A percentile compares a stretch with the other conserved stretches of the same genome.
phyloP scores from a whole-genome alignment of 2,888 invertebrate species.

The Linyphia triangularis region DNA sequence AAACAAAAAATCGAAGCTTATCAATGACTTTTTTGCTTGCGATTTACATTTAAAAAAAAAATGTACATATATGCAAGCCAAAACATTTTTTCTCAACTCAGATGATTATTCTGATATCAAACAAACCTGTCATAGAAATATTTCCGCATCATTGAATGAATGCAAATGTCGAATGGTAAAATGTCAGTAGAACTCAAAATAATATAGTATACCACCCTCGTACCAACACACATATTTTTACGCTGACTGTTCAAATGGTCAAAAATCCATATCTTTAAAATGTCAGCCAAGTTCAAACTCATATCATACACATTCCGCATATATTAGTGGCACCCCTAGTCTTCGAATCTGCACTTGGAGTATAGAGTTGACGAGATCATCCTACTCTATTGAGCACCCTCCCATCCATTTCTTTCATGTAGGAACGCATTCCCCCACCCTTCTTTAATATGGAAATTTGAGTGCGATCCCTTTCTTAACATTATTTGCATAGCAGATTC shows the following conservation, averaged over 20 bases:
- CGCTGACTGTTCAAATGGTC: not conserved
- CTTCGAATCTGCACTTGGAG: not conserved
- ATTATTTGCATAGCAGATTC: constrained; percentile 57
- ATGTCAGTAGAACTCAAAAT: too few relatives aligned
- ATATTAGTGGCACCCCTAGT: not conserved
- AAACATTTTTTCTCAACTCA: too few relatives aligned
- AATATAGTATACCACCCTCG: too few relatives aligned
- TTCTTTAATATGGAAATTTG: constrained; percentile 63
- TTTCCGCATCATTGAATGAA: too few relatives aligned
- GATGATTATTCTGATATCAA: too few relatives aligned
- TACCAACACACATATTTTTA: too few relatives aligned
- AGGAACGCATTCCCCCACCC: constrained; percentile 35
- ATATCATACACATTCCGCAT: not conserved
- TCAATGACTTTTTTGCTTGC: too few relatives aligned
- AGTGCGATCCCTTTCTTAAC: constrained; percentile 39
- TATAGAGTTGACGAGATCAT: not conserved
- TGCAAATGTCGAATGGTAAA: too few relatives aligned
- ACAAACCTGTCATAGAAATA: too few relatives aligned
- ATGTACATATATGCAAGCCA: too few relatives aligned
- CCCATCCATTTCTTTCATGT: constrained; percentile 1
- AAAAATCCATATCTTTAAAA: not conserved
- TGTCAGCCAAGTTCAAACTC: not conserved
- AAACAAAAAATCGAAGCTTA: too few relatives aligned
- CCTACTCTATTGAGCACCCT: not conserved
- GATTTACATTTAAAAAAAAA: too few relatives aligned